Evolutionary conservation across 1,140 invertebrate genomes (phyloP), one percentile per base, ranked within the genome.

Genomic region (Conus betulinus): DNA sequence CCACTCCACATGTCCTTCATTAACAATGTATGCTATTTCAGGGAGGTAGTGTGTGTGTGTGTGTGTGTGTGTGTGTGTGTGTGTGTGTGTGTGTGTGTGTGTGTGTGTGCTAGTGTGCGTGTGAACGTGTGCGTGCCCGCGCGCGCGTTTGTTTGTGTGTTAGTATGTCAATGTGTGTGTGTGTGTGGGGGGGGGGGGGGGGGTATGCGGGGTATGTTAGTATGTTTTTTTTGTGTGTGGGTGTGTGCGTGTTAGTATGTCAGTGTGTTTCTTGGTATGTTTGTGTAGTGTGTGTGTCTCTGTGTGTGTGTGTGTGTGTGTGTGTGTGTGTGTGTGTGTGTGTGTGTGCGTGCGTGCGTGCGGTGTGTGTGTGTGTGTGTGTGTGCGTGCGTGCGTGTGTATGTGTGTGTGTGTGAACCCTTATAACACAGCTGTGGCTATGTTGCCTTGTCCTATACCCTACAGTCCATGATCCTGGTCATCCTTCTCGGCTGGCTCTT

Each of bases 401-500:
- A 11, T 55, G 71, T 7, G 71, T 23, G 71, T 57, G 52, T 84
- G 71, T 82, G 17, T 88, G 57, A 82, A 39, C 39, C 39, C 39
- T 39, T 39, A 39, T 39, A 39, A 39, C 39, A 39, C 39, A 39
- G 39, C 0, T 39, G 39, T 39, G 39, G 0, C 39, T 39, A 39
- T 39, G 0, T 39, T 39, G 39, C 39, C 39, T 39, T 39, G 39
- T 39, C 39, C 39, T 39, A 0, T 39, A 39, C 5, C 51, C 79
- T 85, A 20, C 91, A 95, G 95, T 93, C 94, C 13, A 94, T 95
- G 90, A 91, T 94, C 1, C 89, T 95, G 27, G 91, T 95, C 25
- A 89, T 95, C 20, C 81, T 94, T 0, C 88, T 95, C 11, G 93
- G 91, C 10, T 95, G 94, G 94, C 78, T 95, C 17, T 95, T 95